Evolutionary conservation across 92 coral and sea anemone genomes (phyloP), one percentile per base, ranked within the genome.

Genomic region (Metridium senile): DNA sequence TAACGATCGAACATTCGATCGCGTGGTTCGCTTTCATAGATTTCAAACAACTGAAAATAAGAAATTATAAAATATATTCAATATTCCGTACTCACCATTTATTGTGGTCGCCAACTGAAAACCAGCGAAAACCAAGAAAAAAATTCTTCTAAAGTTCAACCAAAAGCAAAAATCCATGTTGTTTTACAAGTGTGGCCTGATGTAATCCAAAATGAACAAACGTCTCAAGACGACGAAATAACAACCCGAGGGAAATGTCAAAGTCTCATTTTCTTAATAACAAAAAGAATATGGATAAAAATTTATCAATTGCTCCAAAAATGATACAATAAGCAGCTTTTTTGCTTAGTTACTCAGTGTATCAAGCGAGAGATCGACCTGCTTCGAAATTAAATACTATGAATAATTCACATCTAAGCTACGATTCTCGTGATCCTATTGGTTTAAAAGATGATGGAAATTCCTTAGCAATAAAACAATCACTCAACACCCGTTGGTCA

Each of bases 381-480:
- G 82, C 66, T 77, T 77, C 67, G 34, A 43, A 39, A 66, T 66
- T 66, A 32, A 66, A 77, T 59, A 66, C 1, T 20, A 67, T 77
- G 21, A 66, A 66, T 77, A 49, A 28, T 77, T 77, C 18, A 77
- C 0, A 53, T 8, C 27, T 3, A 29, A 35, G 29, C 33, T 32
- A 21, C 30, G 26, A 33, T 25, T 19, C 13, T 31, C 22, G 74
- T 20, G 11, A 22, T 26, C 57, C 66, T 47, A 77, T 77, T 77
- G 82, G 82, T 54, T 22, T 20, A 59, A 30, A 39, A 4, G 8
- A 77, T 51, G 31, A 16, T 23, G 20, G 23, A 33, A 52, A 77
- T 77, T 77, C 82, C 74, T 64, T 23, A 52, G 66, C 65, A 45
- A 77, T 77, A 31, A 77, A 77, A 67, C 74, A 77, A 77, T 77